These are phyloP conservation scores for Lycia hirtaria DNA, from an alignment of 2,888 invertebrate species.

Conservation along the genomic window DNA sequence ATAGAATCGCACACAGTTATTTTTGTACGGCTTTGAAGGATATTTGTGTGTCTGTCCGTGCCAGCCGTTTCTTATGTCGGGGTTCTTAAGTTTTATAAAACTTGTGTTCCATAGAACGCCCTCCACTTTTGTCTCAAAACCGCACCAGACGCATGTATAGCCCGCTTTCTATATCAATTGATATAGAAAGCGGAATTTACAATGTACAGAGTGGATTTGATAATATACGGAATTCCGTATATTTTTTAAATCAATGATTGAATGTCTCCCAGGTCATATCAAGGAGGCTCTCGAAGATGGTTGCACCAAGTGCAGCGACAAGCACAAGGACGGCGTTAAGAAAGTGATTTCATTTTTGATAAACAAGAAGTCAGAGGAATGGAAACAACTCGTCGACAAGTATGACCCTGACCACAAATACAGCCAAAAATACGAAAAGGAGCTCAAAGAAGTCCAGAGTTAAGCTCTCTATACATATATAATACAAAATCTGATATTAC, in stretches of 20 bases:
- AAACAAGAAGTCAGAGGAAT: constrained; percentile 57
- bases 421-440: constrained; percentile 61
- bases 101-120: too few relatives aligned
- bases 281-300: constrained; percentile 57
- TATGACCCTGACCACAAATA: constrained; percentile 63
- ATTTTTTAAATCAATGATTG: not conserved
- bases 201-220: too few relatives aligned
- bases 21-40: too few relatives aligned
- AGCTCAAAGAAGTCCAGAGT: constrained; percentile 45
- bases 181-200: too few relatives aligned
- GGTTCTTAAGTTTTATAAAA: too few relatives aligned
- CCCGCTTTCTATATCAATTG: too few relatives aligned
- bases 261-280: constrained; percentile 53
- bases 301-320: constrained; percentile 46
- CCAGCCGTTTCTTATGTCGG: too few relatives aligned
- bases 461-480: not conserved
- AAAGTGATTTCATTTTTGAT: constrained; percentile 61
- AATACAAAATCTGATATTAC: not conserved
- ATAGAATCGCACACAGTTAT: too few relatives aligned
- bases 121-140: too few relatives aligned
- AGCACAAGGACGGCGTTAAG: constrained; percentile 54
- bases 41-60: too few relatives aligned
- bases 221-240: too few relatives aligned
- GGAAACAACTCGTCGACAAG: constrained; percentile 55
- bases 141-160: too few relatives aligned